Percentiles rank a stretch among this genome's conserved stretches.
Evolutionary conservation across 2,113 vertebrate genomes (phyloP).

Genomic region (Leuciscus idus): DNA sequence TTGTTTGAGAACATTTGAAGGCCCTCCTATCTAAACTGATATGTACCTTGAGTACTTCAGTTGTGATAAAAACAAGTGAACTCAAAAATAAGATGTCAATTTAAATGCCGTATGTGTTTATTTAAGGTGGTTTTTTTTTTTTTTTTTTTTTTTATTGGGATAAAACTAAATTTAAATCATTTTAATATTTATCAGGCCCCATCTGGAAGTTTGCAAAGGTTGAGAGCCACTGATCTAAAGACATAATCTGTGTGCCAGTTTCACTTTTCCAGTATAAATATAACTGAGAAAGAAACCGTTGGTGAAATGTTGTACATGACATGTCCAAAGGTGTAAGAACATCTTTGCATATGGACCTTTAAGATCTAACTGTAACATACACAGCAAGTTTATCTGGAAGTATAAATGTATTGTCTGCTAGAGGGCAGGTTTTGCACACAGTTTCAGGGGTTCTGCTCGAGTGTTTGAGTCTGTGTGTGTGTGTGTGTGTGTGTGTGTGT

Average conservation of each 20-base stretch:
- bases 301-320: background rate
- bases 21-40: too few species aligned
- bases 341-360: background rate
- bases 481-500: background rate
- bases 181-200: too few species aligned
- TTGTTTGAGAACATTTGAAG: too few species aligned
- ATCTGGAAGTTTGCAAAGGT: too few species aligned
- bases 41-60: too few species aligned
- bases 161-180: too few species aligned
- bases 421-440: slow-evolving; percentile 36
- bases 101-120: too few species aligned
- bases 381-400: slow-evolving; percentile 38
- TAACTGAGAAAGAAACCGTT: background rate
- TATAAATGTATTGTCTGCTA: slow-evolving; percentile 23
- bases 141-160: too few species aligned
- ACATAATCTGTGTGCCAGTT: background rate
- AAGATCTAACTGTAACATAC: background rate
- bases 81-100: too few species aligned
- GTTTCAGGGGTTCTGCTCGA: background rate
- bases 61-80: too few species aligned
- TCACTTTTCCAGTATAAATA: background rate
- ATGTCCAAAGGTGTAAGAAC: background rate
- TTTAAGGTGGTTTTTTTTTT: too few species aligned
- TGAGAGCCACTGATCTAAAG: background rate
- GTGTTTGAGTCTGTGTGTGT: slow-evolving; percentile 51